phyloP scores from a whole-genome alignment of 2,888 invertebrate species.

The Phasia obesa region DNA sequence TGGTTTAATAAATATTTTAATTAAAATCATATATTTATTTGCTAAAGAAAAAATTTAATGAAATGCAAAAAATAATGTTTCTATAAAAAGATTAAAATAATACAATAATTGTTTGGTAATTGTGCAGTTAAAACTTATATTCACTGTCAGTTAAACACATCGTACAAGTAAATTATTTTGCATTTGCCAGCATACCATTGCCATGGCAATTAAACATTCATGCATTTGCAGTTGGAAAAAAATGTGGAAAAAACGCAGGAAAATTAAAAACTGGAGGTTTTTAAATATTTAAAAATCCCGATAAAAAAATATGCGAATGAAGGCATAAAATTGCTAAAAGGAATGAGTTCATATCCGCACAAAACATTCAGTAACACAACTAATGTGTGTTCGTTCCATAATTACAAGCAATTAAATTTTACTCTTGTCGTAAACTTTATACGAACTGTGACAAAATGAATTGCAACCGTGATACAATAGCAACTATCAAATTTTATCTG shows the following conservation, averaged over 20 bases:
- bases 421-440: constrained; percentile 23
- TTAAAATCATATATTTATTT: constrained; percentile 35
- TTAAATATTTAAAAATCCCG: constrained; percentile 30
- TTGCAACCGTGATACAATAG: neutral
- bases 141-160: constrained; percentile 61
- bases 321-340: constrained; percentile 36
- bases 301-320: constrained; percentile 39
- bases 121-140: constrained; percentile 65
- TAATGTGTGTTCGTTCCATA: neutral
- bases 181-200: neutral
- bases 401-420: constrained; percentile 58
- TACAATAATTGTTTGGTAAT: constrained; percentile 56
- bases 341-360: constrained; percentile 34
- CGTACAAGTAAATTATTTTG: constrained; percentile 24
- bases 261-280: neutral
- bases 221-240: constrained; percentile 38
- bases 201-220: constrained; percentile 35
- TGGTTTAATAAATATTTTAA: constrained; percentile 56
- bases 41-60: neutral
- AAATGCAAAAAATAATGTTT: constrained; percentile 7
- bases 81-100: constrained; percentile 26
- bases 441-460: constrained; percentile 40
- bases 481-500: neutral
- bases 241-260: constrained; percentile 6
- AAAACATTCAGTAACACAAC: neutral